Evolutionary conservation across 2,888 invertebrate genomes (phyloP).

Genomic region (Pristionchus exspectatus): DNA sequence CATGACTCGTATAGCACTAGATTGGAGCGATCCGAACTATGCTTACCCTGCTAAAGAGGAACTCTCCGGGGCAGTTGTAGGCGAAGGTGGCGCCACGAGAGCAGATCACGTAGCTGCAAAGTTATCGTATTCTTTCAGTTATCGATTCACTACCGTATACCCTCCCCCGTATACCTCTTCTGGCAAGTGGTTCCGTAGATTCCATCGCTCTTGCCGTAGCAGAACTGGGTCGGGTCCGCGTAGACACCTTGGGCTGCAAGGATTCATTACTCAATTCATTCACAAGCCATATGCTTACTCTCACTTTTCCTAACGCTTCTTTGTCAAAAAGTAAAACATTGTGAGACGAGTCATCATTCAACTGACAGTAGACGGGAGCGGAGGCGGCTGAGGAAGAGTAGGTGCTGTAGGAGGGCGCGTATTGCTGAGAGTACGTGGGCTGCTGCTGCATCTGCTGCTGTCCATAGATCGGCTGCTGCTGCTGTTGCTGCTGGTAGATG

Average conservation of each 20-base stretch:
- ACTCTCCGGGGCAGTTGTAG: background rate
- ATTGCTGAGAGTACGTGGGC: slow-evolving; percentile 40
- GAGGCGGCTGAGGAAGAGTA: background rate
- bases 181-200: slow-evolving; percentile 51
- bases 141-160: slow-evolving; percentile 5
- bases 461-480: background rate
- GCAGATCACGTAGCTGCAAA: slow-evolving; percentile 51
- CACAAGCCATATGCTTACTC: background rate
- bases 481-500: slow-evolving; percentile 27
- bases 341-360: no score
- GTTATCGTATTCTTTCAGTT: background rate
- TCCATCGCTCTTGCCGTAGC: slow-evolving; percentile 38
- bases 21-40: background rate
- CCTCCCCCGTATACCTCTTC: background rate
- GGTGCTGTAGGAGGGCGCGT: slow-evolving; percentile 33
- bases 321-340: background rate
- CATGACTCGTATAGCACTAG: no score
- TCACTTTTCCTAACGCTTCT: background rate
- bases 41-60: slow-evolving; percentile 45
- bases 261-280: background rate
- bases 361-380: background rate
- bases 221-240: slow-evolving; percentile 50
- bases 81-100: slow-evolving; percentile 18
- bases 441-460: slow-evolving; percentile 28
- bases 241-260: background rate